Base-by-base conservation (phyloP, 2,113 vertebrate genomes). In the Macrotus californicus region DNA sequence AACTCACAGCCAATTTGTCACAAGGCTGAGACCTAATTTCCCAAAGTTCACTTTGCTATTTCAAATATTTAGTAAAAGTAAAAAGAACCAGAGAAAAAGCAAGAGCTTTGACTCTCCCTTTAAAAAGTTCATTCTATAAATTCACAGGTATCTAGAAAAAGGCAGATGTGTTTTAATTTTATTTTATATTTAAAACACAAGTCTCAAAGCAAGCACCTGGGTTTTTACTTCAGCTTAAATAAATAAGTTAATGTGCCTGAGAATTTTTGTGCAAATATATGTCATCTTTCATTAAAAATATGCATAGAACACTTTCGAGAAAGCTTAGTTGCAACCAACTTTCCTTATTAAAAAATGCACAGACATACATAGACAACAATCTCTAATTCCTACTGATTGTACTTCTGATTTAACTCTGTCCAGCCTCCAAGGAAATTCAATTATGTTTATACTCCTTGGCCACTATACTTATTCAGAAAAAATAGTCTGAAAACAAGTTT, bases 201-300 rank as follows among this genome's bases (percentile, higher is more conserved):
- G 95, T 92, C 72, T 95, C 54, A 85, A 97, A 98, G 96, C 92
- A 98, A 98, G 97, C 93, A 98, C 94, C 96, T 91, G 87, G 92
- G 84, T 94, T 96, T 96, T 97, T 94, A 97, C 50, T 96, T 97
- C 86, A 95, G 88, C 98, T 97, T 94, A 92, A 97, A 93, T 90
- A 94, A 76, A 93, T 90, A 94, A 76, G 89, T 97, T 97, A 97
- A 97, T 43, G 73, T 97, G 98, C 98, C 98, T 97, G 97, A 98
- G 98, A 96, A 97, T 89, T 97, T 96, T 86, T 95, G 81, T 94
- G 75, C 96, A 96, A 95, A 97, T 94, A 97, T 92, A 98, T 43
- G 31, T 97, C 50, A 83, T 96, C 24, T 91, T 97, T 97, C 96
- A 97, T 87, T 93, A 94, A 96, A 95, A 97, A 96, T 95, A 97